Conservation (phyloP, 2,113 vertebrate genomes). For the Entomyzon cyanotis region DNA sequence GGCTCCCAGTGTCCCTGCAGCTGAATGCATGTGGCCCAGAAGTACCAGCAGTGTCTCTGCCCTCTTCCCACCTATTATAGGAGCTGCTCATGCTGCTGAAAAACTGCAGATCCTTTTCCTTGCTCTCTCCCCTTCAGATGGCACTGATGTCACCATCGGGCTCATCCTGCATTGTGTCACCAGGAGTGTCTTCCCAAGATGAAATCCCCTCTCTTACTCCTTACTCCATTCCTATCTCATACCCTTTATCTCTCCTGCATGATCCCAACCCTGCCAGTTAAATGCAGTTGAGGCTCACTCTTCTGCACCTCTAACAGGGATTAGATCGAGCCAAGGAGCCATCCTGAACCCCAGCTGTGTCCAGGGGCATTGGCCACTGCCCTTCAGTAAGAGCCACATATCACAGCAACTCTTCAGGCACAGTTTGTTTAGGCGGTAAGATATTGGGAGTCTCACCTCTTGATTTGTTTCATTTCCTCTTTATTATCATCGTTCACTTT, state of each 20-base stretch:
- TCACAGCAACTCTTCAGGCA: background rate
- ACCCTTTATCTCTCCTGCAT: background rate
- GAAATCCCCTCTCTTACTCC: background rate
- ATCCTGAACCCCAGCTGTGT: background rate
- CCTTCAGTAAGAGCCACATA: background rate
- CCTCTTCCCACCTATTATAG: background rate
- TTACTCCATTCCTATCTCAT: background rate
- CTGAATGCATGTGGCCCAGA: background rate
- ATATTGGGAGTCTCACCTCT: background rate
- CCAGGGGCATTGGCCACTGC: background rate
- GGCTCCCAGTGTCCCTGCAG: background rate
- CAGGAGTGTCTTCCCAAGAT: background rate
- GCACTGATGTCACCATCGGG: background rate
- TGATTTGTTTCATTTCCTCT: constrained; percentile 41
- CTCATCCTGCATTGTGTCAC: background rate
- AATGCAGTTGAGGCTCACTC: background rate
- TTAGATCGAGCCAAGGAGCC: background rate
- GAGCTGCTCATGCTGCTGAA: background rate
- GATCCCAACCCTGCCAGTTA: background rate
- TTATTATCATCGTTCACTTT: constrained; percentile 24
- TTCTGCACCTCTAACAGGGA: background rate
- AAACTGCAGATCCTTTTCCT: background rate
- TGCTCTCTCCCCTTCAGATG: background rate
- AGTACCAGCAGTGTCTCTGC: background rate
- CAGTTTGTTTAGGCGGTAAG: background rate